Base-by-base conservation (phyloP, 2,888 invertebrate species). In the Nycteola revayana region DNA sequence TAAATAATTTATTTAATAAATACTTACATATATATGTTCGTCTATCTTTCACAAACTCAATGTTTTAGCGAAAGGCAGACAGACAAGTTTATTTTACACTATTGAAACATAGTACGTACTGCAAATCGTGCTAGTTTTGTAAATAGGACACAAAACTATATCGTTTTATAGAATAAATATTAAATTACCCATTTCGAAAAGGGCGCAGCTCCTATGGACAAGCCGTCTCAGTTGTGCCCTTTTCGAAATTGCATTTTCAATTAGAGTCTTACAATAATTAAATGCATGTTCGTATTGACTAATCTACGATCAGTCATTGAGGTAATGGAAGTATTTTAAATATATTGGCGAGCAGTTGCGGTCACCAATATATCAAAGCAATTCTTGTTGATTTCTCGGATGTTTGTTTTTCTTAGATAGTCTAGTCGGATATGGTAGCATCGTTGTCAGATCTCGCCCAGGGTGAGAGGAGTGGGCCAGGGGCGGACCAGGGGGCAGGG, bases 391-490 rank as follows among this genome's bases (percentile, higher is more conserved):
- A n/a, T n/a, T n/a, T n/a, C n/a, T n/a, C n/a, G n/a, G n/a, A n/a
- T 14, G 5, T 5, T 14, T 5, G 14, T 14, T 14, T 5, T 14
- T 14, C 14, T 14, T 5, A 14, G 14, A 14, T 14, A 3, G 3
- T 2, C 5, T 14, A 87, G 45, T 86, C 79, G 1, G 83, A 69
- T 10, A 86, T 81, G 1, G 74, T 67, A 1, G 79, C 79, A 2
- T 84, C 87, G 44, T 84, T 76, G 59, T 86, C 87, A 9, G 87
- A 86, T 52, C 87, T 68, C 7, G 53, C 87, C 87, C 87, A 88
- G 1, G 87, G 86, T 0, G 86, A 84, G 1, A 85, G 61, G 0
- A 78, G 66, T 1, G 87, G 87, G 1, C 76, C 86, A 3, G 83
- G 70, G 0, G 82, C 79, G 0, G 83, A 77, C 86, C 85, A 86